Base-by-base conservation (phyloP, 2,888 invertebrate species). In the Standfussiana lucernea region DNA sequence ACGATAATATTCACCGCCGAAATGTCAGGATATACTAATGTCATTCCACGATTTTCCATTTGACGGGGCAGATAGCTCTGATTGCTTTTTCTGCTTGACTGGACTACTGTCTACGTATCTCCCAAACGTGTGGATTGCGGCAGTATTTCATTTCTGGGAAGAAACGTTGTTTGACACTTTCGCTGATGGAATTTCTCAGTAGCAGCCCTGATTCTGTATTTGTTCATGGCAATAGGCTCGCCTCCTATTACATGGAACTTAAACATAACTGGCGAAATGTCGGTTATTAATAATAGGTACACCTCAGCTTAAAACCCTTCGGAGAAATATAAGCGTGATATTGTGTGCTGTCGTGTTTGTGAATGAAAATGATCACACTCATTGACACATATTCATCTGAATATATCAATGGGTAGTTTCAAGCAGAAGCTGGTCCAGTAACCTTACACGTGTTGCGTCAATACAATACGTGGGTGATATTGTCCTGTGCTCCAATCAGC, bases 381-480 rank as follows among this genome's bases (percentile, higher is more conserved):
- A 61, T 79, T 56, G n/a, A 64, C 64, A 71, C 64, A 71, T 47
- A 18, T 47, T 56, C 40, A 45, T 53, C 56, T 62, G 24, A 64
- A n/a, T 40, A n/a, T 13, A 24, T 40, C 64, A 64, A 64, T 64
- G 40, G 40, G 24, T 64, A 8, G 40, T 24, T 72, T 37, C 15
- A 21, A n/a, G 13, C 13, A 40, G 40, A 72, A 83, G 89, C 89
- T 86, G 82, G 78, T 87, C 86, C 84, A 86, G 87, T 89, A 88
- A 88, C 86, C 89, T 90, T 90, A 89, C 83, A 73, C 62, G 70
- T 75, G 72, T 88, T 91, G 90, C 83, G 50, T 65, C 67, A 67
- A 67, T 66, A 83, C 61, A 72, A 56, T 40, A 75, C 92, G 92
- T 93, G 92, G 93, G 93, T 88, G 90, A 86, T 73, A 86, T 77